Conservation (phyloP, 2,797 vertebrate species). For the Craterocephalus amniculus region DNA sequence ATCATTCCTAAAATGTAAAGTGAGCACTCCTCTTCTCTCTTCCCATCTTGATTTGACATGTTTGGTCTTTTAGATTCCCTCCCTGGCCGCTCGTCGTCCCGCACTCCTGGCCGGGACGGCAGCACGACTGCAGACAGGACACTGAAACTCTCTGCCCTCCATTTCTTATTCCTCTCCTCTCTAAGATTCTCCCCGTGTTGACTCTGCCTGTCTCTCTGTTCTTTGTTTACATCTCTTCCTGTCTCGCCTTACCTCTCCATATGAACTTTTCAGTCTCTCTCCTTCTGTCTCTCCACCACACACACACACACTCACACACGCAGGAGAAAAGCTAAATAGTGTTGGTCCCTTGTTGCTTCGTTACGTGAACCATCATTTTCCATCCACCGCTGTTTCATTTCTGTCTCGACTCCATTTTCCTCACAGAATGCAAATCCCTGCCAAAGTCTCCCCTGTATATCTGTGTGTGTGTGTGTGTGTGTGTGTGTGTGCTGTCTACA, state of each 20-base stretch:
- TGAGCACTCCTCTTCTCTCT: neutral
- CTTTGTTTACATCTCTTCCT: slow-evolving; percentile 56
- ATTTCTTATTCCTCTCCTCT: neutral
- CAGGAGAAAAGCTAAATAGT: slow-evolving; percentile 43
- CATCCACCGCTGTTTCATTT: slow-evolving; percentile 56
- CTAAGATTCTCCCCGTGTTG: neutral
- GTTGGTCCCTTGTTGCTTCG: slow-evolving; percentile 62
- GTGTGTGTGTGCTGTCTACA: slow-evolving; percentile 45
- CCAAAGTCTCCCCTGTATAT: slow-evolving; percentile 47
- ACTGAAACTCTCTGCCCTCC: slow-evolving; percentile 11
- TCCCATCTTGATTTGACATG: neutral
- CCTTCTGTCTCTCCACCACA: neutral
- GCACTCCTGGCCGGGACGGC: slow-evolving; percentile 35
- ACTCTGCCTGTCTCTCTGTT: slow-evolving; percentile 35
- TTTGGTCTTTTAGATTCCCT: slow-evolving; percentile 1
- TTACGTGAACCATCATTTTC: slow-evolving; percentile 69
- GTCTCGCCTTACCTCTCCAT: slow-evolving; percentile 30
- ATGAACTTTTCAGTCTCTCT: slow-evolving; percentile 31
- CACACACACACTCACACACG: slow-evolving; percentile 29
- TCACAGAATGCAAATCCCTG: slow-evolving; percentile 63
- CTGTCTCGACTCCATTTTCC: slow-evolving; percentile 63
- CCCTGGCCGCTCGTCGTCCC: slow-evolving; percentile 4
- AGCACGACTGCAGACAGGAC: slow-evolving; percentile 38
- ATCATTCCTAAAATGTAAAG: neutral
- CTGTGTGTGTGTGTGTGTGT: slow-evolving; percentile 36